Evolutionary conservation across 1,140 invertebrate genomes (phyloP).

Genomic region (Papilio machaon): DNA sequence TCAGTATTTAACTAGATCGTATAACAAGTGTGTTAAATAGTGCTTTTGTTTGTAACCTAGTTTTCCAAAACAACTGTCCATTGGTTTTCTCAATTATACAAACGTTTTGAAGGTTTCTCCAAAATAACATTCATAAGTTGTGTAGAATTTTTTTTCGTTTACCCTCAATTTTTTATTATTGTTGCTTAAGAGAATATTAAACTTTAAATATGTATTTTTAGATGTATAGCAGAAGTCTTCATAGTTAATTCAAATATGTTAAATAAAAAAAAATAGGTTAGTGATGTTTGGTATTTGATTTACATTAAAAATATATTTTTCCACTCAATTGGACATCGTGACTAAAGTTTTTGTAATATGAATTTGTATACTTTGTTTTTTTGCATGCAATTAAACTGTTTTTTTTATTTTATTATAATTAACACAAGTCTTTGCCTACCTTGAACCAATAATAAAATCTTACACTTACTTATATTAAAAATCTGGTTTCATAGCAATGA

Average conservation of each 20-base stretch:
- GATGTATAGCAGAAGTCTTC: not conserved
- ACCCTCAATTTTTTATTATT: not conserved
- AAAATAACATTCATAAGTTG: not conserved
- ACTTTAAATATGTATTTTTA: not conserved
- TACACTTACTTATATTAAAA: constrained; percentile 1
- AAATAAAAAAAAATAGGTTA: not conserved
- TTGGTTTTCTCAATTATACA: constrained; percentile 17
- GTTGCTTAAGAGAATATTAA: not conserved
- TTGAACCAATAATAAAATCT: constrained; percentile 21
- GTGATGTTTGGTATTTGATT: not conserved
- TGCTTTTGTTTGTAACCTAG: constrained; percentile 20
- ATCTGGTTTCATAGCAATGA: constrained; percentile 8
- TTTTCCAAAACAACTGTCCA: constrained; percentile 7
- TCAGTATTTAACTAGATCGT: not conserved
- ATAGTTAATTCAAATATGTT: not conserved
- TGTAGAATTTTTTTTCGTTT: not conserved
- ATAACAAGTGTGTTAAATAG: constrained; percentile 7
- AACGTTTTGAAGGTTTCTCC: not conserved
- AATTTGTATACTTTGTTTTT: constrained; percentile 5
- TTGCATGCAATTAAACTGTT: not conserved
- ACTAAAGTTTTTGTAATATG: not conserved
- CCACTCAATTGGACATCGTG: not conserved
- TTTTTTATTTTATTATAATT: not conserved
- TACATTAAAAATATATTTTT: not conserved
- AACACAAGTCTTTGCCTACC: constrained; percentile 9